A percentile compares a stretch with the other conserved stretches of the same genome.
phyloP scores from a whole-genome alignment of 2,113 vertebrate species.

The Sitta europaea region DNA sequence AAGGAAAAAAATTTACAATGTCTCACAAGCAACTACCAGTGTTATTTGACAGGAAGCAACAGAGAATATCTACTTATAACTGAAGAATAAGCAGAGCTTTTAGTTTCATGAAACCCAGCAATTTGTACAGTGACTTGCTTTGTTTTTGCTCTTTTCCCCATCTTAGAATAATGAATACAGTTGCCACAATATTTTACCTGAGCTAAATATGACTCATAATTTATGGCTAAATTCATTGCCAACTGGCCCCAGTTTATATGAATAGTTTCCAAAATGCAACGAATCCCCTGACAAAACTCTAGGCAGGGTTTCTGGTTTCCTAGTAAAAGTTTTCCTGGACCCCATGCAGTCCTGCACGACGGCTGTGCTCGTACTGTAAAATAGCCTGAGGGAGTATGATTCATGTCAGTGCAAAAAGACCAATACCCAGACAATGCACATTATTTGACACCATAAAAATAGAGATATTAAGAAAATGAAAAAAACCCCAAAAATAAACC shows the following conservation, averaged over 20 bases:
- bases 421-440: background rate
- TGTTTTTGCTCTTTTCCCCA: background rate
- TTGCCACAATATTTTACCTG: background rate
- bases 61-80: background rate
- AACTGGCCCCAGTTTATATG: background rate
- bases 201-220: background rate
- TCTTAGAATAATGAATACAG: background rate
- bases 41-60: background rate
- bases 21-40: background rate
- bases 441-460: background rate
- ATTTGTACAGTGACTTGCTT: background rate
- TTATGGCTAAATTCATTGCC: background rate
- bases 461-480: background rate
- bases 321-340: conserved; percentile 23
- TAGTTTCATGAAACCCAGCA: background rate
- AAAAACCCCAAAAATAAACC: background rate
- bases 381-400: background rate
- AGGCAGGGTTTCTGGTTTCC: background rate
- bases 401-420: background rate
- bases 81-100: background rate
- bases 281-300: background rate
- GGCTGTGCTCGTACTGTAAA: background rate
- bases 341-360: background rate
- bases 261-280: background rate
- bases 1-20: background rate